Conservation (phyloP, 2,797 vertebrate species). For the Poeciliopsis turneri region DNA sequence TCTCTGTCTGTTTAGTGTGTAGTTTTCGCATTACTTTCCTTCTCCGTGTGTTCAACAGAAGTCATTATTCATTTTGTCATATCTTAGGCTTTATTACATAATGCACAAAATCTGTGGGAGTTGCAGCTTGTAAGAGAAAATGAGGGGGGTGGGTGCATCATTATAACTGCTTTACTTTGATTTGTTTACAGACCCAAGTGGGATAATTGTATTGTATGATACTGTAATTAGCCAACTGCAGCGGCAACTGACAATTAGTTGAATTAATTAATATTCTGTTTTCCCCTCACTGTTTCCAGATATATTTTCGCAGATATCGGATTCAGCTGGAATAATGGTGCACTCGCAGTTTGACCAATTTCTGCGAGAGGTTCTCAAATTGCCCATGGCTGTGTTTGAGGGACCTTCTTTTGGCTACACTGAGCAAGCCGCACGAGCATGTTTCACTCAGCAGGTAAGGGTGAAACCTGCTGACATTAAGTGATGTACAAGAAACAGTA, state of each 20-base stretch:
- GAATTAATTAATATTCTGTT: slow-evolving; percentile 58
- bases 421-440: slow-evolving; percentile 91
- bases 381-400: slow-evolving; percentile 96
- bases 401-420: slow-evolving; percentile 97
- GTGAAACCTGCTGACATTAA: too few species aligned
- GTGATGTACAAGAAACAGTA: too few species aligned
- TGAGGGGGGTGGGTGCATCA: slow-evolving; percentile 47
- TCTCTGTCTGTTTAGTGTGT: slow-evolving; percentile 35
- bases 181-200: slow-evolving; percentile 74
- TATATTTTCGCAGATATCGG: slow-evolving; percentile 98
- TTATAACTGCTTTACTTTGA: slow-evolving; percentile 59
- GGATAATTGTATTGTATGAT: slow-evolving; percentile 69
- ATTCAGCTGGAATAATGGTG: slow-evolving; percentile 92
- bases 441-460: slow-evolving; percentile 93
- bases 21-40: slow-evolving; percentile 23
- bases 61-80: slow-evolving; percentile 65
- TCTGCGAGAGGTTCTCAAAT: slow-evolving; percentile 92
- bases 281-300: slow-evolving; percentile 77
- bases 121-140: slow-evolving; percentile 34
- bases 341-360: slow-evolving; percentile 93
- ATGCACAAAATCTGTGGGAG: slow-evolving; percentile 60
- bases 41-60: slow-evolving; percentile 47
- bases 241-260: slow-evolving; percentile 66
- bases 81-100: slow-evolving; percentile 62
- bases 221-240: slow-evolving; percentile 70